Percentiles rank a stretch among this genome's conserved stretches.
Conservation (phyloP, 2,888 invertebrate species). For the Axea sp. region DNA sequence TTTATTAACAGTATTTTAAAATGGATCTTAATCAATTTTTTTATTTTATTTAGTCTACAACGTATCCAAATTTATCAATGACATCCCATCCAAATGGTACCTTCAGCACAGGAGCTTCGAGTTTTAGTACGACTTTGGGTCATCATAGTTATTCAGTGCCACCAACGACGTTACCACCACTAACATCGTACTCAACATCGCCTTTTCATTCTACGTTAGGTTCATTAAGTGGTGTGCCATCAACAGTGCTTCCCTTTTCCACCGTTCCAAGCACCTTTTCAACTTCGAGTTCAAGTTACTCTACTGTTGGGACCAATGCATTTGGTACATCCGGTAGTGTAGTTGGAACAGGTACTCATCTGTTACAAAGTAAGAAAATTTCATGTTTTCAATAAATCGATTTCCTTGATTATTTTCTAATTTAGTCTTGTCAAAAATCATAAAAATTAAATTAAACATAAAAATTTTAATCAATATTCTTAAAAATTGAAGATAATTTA, state of each 20-base stretch:
- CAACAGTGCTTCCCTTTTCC: slow-evolving; percentile 77
- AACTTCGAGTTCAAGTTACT: slow-evolving; percentile 75
- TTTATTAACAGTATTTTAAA: too few relatives aligned
- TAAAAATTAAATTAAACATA: too few relatives aligned
- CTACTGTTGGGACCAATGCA: slow-evolving; percentile 78
- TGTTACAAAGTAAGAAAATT: slow-evolving; percentile 49
- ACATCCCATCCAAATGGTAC: slow-evolving; percentile 75
- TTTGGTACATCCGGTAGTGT: slow-evolving; percentile 72
- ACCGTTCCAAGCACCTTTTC: slow-evolving; percentile 74
- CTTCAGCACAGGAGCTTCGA: slow-evolving; percentile 73
- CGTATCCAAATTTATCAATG: slow-evolving; percentile 75
- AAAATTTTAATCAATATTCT: too few relatives aligned
- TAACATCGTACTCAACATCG: slow-evolving; percentile 74
- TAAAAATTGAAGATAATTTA: too few relatives aligned
- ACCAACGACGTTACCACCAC: slow-evolving; percentile 73
- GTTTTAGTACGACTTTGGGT: slow-evolving; percentile 70
- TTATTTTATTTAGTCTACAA: slow-evolving; percentile 68
- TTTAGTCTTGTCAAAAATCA: too few relatives aligned
- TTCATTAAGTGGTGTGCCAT: slow-evolving; percentile 73
- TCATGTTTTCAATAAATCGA: slow-evolving; percentile 4
- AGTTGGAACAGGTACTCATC: slow-evolving; percentile 72
- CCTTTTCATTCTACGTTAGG: slow-evolving; percentile 75
- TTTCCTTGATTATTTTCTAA: slow-evolving; percentile 27
- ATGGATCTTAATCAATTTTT: too few relatives aligned
- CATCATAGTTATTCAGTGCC: slow-evolving; percentile 75